A percentile compares a stretch with the other conserved stretches of the same genome.
These are phyloP conservation scores for Eulithis testata DNA, from an alignment of 2,888 invertebrate genomes.

Conservation along the genomic window DNA sequence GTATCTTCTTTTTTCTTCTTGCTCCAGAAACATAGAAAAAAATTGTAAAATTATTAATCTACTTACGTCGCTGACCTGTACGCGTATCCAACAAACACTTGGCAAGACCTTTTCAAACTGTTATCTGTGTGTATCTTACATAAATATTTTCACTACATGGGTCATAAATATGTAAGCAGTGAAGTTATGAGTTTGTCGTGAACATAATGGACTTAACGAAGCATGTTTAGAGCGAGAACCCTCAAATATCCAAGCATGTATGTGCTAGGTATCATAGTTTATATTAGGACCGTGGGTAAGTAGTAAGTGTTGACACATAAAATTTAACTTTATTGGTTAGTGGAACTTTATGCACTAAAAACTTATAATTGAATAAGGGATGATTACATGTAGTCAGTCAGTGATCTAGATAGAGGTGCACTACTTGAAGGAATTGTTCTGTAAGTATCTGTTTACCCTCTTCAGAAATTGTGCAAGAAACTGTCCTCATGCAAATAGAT, in stretches of 20 bases:
- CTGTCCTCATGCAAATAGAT: not conserved
- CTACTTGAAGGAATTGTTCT: too few species aligned
- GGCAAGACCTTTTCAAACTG: not conserved
- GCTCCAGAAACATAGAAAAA: too few species aligned
- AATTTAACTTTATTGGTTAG: not conserved
- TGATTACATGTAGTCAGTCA: too few species aligned
- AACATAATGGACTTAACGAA: constrained; percentile 33
- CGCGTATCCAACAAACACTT: not conserved
- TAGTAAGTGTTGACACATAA: not conserved
- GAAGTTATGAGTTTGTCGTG: constrained; percentile 31
- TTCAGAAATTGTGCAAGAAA: not conserved
- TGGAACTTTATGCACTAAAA: not conserved
- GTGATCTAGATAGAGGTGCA: too few species aligned
- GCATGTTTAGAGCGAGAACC: constrained; percentile 28
- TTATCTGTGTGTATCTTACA: not conserved
- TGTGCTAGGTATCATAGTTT: not conserved
- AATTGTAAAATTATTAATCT: too few species aligned
- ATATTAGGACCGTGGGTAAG: not conserved
- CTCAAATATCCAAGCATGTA: constrained; percentile 12
- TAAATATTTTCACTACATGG: constrained; percentile 32
- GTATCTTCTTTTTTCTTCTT: too few species aligned
- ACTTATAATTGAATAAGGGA: not conserved
- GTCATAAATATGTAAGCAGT: constrained; percentile 37
- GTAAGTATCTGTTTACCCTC: too few species aligned
- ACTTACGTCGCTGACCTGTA: too few species aligned